A percentile compares a stretch with the other conserved stretches of the same genome.
Conservation (phyloP, 2,113 vertebrate species). For the Seriola aureovittata region DNA sequence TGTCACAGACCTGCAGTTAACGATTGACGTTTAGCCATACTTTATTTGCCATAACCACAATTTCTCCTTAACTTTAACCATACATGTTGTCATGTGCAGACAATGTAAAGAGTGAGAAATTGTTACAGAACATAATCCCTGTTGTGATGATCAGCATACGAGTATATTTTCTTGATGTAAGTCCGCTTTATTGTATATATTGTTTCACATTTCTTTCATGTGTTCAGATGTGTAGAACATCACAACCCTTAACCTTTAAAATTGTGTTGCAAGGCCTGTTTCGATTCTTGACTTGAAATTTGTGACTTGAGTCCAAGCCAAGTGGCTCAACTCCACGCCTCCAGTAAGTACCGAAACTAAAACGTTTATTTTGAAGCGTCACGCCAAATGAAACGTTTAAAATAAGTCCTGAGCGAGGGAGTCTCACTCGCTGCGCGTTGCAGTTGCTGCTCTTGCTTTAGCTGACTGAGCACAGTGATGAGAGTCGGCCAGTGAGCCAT, state of each 20-base stretch:
- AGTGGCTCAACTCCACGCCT: not conserved
- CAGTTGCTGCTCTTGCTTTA: constrained; percentile 50
- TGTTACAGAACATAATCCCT: too few relatives aligned
- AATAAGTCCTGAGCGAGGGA: constrained; percentile 10
- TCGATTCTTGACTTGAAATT: not conserved
- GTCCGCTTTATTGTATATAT: not conserved
- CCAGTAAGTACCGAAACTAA: too few relatives aligned
- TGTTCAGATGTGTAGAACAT: not conserved
- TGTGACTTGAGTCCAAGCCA: not conserved
- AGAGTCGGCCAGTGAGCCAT: constrained; percentile 55
- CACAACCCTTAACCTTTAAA: not conserved
- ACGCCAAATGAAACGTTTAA: constrained; percentile 21
- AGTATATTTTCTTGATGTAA: too few relatives aligned
- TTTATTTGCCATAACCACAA: too few relatives aligned
- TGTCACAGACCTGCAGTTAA: too few relatives aligned
- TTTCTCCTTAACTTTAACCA: too few relatives aligned
- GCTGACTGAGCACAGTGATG: constrained; percentile 70
- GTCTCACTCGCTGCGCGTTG: not conserved
- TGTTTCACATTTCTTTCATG: not conserved
- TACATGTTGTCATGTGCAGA: too few relatives aligned
- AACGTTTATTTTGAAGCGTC: constrained; percentile 9
- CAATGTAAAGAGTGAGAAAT: too few relatives aligned
- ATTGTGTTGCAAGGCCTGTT: not conserved
- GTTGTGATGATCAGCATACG: too few relatives aligned
- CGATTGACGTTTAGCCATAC: too few relatives aligned